phyloP scores from a whole-genome alignment of 2,113 vertebrate genomes.

The Copsychus sechellarum region DNA sequence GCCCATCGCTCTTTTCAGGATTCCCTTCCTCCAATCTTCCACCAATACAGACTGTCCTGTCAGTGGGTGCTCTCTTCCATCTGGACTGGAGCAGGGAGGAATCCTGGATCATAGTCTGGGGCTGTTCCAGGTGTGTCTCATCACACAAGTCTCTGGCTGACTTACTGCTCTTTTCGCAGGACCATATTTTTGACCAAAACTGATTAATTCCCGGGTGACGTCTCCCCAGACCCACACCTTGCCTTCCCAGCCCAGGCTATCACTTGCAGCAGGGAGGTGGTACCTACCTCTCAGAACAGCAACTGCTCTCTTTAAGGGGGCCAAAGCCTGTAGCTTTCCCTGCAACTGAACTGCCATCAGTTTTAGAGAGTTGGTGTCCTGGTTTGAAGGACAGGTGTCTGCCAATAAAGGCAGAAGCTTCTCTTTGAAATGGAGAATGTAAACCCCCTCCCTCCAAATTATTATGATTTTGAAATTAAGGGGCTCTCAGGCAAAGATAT shows the following conservation, averaged over 20 bases:
- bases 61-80: background rate
- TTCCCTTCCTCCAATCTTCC: rapidly evolving
- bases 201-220: rapidly evolving
- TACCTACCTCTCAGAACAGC: background rate
- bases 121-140: background rate
- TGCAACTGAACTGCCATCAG: background rate
- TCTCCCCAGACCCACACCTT: no score
- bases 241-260: background rate
- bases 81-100: background rate
- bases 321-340: background rate
- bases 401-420: no score
- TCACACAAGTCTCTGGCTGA: background rate
- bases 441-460: no score
- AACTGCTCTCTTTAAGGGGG: background rate
- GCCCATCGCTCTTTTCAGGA: background rate
- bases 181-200: background rate
- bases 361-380: background rate
- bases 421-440: no score
- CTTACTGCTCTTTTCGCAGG: background rate
- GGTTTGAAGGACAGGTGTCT: no score
- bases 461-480: no score
- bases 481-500: no score
- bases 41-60: no score
- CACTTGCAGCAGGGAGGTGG: background rate
- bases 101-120: background rate